Percentiles rank a stretch among this genome's conserved stretches.
Evolutionary conservation across 2,888 invertebrate genomes (phyloP).

Genomic region (Campoplex nolae): DNA sequence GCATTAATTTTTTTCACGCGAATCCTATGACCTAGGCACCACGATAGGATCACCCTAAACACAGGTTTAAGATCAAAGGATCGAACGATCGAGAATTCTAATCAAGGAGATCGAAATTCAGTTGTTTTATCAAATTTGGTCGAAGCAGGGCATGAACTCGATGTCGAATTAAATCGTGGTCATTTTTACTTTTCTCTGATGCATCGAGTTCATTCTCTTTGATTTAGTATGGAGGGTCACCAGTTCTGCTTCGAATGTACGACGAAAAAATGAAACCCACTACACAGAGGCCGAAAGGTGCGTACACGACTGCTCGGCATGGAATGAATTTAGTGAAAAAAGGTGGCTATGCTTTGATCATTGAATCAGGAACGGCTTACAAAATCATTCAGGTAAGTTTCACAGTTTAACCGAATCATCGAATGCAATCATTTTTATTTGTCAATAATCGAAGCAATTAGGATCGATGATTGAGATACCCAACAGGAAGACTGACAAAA

Average conservation of each 20-base stretch:
- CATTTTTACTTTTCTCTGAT: background rate
- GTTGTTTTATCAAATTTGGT: background rate
- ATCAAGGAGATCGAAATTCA: background rate
- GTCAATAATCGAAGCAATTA: no score
- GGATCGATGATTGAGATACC: no score
- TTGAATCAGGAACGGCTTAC: conserved; percentile 89
- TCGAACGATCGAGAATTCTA: background rate
- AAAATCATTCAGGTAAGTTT: conserved; percentile 86
- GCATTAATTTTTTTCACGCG: no score
- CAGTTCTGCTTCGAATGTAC: conserved; percentile 86
- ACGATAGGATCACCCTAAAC: background rate
- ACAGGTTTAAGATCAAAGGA: background rate
- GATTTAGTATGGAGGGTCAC: conserved; percentile 86
- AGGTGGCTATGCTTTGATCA: conserved; percentile 90
- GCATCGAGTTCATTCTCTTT: background rate
- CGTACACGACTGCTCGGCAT: conserved; percentile 84
- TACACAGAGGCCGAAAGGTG: conserved; percentile 72
- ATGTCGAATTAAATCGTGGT: background rate
- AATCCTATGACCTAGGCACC: no score
- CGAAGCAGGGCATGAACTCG: background rate
- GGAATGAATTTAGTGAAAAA: conserved; percentile 87
- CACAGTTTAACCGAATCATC: background rate
- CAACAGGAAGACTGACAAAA: no score
- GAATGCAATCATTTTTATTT: background rate
- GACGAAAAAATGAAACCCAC: conserved; percentile 86